Base-by-base conservation (phyloP, 2,797 vertebrate genomes). In the Siniperca undulata region DNA sequence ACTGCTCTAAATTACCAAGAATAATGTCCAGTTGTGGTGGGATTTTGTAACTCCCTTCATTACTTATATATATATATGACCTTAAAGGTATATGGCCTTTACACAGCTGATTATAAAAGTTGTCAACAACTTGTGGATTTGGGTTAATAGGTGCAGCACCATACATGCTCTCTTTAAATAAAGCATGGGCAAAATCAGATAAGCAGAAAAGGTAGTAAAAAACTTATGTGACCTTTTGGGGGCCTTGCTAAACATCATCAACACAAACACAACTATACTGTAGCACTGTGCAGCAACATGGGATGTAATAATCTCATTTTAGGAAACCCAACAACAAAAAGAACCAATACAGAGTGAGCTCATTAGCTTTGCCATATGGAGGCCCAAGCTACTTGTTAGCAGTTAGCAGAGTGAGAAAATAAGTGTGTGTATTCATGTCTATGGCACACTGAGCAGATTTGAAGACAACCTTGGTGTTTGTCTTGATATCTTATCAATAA, bases 41-140 rank as follows among this genome's bases (percentile, higher is more conserved):
- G 72, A 85, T 74, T 84, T 67, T 77, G 68, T 74, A 72, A 65
- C 52, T 88, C 48, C 70, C 64, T 85, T 92, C 82, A 90, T 92
- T 93, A 92, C 86, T 81, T 83, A 38, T 38, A 40, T 40, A 30
- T 30, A 30, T 30, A 30, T 30, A 30, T 30, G 30, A 30, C 30
- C 30, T 30, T 30, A 30, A 30, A 30, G 72, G 84, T 81, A 83
- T 85, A 69, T 93, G 91, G 93, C 94, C 93, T 93, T 94, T 91
- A 84, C 80, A 77, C 75, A 89, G 80, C 87, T 91, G 90, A 95
- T 95, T 93, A 96, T 92, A 86, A 90, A 74, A 59, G 65, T 74
- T 94, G 92, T 90, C 86, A 88, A 66, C 85, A 86, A 83, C 42
- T 72, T 82, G 56, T 82, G 71, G 72, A 84, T 84, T 90, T 86